Evolutionary conservation across 2,113 vertebrate species (phyloP).

Genomic region (Phyllostomus hastatus): DNA sequence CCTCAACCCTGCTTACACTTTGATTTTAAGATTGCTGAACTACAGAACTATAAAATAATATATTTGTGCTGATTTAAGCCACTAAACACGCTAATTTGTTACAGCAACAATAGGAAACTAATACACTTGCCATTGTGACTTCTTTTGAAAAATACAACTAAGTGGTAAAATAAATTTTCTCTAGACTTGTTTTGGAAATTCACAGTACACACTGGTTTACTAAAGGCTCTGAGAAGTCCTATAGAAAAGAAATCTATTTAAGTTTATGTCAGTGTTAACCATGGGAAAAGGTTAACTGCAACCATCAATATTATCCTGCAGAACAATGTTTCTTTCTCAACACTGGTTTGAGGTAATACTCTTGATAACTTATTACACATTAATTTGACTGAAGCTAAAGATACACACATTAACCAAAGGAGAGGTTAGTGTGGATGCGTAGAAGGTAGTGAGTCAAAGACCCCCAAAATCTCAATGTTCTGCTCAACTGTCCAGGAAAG

Average conservation of each 20-base stretch:
- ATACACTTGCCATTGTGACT: not conserved
- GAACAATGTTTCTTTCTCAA: conserved; percentile 42
- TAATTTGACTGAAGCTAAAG: conserved; percentile 16
- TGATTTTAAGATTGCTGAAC: conserved; percentile 23
- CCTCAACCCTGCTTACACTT: not conserved
- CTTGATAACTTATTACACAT: not conserved
- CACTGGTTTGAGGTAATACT: not conserved
- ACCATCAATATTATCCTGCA: conserved; percentile 15
- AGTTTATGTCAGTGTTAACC: not conserved
- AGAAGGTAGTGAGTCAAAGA: conserved; percentile 16
- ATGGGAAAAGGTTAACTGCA: conserved; percentile 24
- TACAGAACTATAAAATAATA: not conserved
- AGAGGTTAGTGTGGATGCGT: not conserved
- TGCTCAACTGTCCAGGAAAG: not conserved
- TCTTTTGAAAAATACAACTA: conserved; percentile 30
- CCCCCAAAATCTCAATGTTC: not conserved
- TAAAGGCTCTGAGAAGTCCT: not conserved
- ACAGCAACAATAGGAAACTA: not conserved
- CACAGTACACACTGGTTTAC: not conserved
- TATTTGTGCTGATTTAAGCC: not conserved
- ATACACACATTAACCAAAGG: conserved; percentile 44
- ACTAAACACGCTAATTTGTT: not conserved
- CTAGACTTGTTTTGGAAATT: not conserved
- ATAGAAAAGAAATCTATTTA: conserved; percentile 4
- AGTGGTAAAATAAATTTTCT: conserved; percentile 3